Base-by-base conservation (phyloP, 2,113 vertebrate species). In the Eclectus roratus region DNA sequence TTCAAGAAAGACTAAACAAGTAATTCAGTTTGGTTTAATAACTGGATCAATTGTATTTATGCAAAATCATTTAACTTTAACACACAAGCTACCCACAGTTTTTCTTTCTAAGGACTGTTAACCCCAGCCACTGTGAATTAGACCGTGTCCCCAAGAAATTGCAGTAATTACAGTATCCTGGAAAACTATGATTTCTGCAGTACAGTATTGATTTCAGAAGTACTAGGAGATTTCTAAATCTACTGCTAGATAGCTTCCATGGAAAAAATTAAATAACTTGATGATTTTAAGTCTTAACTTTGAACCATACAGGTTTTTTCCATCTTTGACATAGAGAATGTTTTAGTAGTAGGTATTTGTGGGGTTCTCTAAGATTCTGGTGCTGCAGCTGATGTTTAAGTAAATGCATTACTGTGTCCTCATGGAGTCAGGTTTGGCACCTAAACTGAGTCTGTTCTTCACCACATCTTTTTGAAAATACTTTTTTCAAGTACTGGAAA, bases 181-280 rank as follows among this genome's bases (percentile, higher is more conserved):
- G 37, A 83, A 94, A 88, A 91, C 69, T 88, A 43, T 95, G 90
- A 90, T 83, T 93, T 96, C 85, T 94, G 71, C 71, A 80, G 28
- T 64, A 60, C 29, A 46, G 15, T 63, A 35, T 74, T 78, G 72
- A 55, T 81, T 83, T 93, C 17, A 9, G 68, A 90, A 88, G 52
- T 55, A 52, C 27, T 69, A 55, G 61, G 63, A 70, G 52, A 64
- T 74, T 31, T 88, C 72, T 53, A 5, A 66, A 47, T 66, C 43
- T 80, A 31, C 50, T 76, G 23, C 49, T 85, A 81, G 33, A 65
- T 74, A 74, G 31, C 19, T 79, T 90, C 61, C 25, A 13, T 84
- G 35, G 17, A 35, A 78, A 83, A 91, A 84, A 58, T 71, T 78
- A 84, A 82, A 52, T 60, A 85, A 47, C 21, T 73, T 37, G 39